Base-by-base conservation (phyloP, 53 echinoderm and acorn worm genomes). In the Echinometra lucunter region DNA sequence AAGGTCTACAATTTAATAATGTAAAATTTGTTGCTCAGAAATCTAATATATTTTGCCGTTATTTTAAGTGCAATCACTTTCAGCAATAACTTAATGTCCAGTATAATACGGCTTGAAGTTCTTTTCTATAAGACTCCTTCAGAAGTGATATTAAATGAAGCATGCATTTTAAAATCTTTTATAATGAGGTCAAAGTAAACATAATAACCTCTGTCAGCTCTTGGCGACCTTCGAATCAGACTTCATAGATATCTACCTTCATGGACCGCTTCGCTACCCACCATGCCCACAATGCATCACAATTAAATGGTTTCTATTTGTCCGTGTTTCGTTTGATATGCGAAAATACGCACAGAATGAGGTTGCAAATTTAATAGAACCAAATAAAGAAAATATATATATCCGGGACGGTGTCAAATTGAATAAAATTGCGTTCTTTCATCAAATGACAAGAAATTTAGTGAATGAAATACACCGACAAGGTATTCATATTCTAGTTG, bases 201-300 rank as follows among this genome's bases (percentile, higher is more conserved):
- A 45, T 11, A 53, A 49, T 85, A 85, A 45, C 85, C 85, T 28
- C 53, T 85, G 85, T 85, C 85, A 47, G 11, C n/a, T 85, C 49
- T 85, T 30, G 45, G 49, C 49, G 49, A 49, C 85, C 85, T 85
- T 85, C 40, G 6, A 28, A 85, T 85, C 28, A 28, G 25, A 85
- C 85, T 85, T 49, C 15, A 85, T 28, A 47, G 47, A 85, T 13
- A 19, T 30, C 85, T 30, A 23, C 78, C 2, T 78, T 53, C 13
- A 21, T 38, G 11, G 42, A 40, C 40, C 78, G 35, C 35, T 19
- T 40, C 8, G 40, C 78, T 42, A 85, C 85, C 85, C 85, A 85
- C 85, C 47, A 85, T 85, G 85, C 85, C 85, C 85, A 85, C 85
- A 85, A 85, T 85, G 85, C 85, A 49, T 85, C 85, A 85, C 85